Evolutionary conservation across 2,888 invertebrate genomes (phyloP).

Genomic region (Dryobotodes eremita): DNA sequence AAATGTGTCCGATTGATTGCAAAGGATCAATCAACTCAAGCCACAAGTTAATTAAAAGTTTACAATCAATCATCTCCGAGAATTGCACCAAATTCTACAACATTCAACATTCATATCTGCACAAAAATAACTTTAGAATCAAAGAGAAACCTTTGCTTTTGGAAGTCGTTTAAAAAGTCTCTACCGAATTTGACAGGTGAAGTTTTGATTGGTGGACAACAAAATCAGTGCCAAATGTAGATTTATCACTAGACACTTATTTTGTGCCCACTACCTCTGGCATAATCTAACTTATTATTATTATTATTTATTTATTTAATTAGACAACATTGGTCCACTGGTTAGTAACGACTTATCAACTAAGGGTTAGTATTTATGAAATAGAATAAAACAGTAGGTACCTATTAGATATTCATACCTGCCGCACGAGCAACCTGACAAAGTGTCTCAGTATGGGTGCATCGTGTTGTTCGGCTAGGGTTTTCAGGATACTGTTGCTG

Average conservation of each 20-base stretch:
- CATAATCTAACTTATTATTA: no score
- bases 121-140: neutral
- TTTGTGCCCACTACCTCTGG: neutral
- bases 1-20: slow-evolving; percentile 15
- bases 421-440: no score
- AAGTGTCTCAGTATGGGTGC: no score
- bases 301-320: no score
- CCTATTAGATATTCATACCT: no score
- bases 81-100: neutral
- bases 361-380: no score
- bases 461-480: no score
- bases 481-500: no score
- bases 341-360: no score
- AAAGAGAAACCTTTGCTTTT: neutral
- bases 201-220: neutral
- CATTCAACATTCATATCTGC: neutral
- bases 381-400: no score
- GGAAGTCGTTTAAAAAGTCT: neutral
- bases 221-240: neutral
- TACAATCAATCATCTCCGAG: neutral
- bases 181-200: no score
- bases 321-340: no score
- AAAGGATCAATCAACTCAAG: slow-evolving; percentile 24
- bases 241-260: neutral
- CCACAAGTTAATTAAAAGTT: slow-evolving; percentile 13